Conservation (phyloP, 30 jellyfish, hydroid and myxozoan species). For the Pelagia noctiluca region DNA sequence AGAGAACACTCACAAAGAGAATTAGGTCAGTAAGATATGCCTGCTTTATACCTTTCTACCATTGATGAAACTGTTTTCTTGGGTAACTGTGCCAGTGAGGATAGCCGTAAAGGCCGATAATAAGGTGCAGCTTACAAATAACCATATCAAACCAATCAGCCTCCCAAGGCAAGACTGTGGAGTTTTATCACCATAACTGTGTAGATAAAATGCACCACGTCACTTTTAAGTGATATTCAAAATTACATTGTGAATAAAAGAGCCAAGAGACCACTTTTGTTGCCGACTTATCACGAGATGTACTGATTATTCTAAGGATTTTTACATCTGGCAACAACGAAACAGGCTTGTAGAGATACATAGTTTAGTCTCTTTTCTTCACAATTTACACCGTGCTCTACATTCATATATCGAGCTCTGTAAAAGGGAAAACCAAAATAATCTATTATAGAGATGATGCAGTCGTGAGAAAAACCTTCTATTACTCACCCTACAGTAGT, state of each 20-base stretch:
- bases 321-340: too few species aligned
- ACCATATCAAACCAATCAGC: slow-evolving; percentile 41
- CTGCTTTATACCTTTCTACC: slow-evolving; percentile 57
- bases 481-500: slow-evolving; percentile 67
- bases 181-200: slow-evolving; percentile 63
- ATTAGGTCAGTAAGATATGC: too few species aligned
- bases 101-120: slow-evolving; percentile 59
- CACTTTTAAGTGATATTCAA: too few species aligned
- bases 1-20: too few species aligned
- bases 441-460: too few species aligned
- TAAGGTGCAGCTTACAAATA: slow-evolving; percentile 29
- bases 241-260: too few species aligned
- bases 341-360: background rate
- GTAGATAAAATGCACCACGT: too few species aligned
- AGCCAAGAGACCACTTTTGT: too few species aligned
- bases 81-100: slow-evolving; percentile 61
- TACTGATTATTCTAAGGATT: too few species aligned
- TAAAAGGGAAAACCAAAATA: background rate
- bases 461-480: too few species aligned
- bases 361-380: background rate
- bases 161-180: slow-evolving; percentile 55
- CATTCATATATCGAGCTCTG: background rate
- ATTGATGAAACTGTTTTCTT: slow-evolving; percentile 32
- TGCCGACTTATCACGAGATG: too few species aligned
- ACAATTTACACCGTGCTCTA: background rate